phyloP scores from a whole-genome alignment of 2,113 vertebrate species.

The Pelecanus crispus region DNA sequence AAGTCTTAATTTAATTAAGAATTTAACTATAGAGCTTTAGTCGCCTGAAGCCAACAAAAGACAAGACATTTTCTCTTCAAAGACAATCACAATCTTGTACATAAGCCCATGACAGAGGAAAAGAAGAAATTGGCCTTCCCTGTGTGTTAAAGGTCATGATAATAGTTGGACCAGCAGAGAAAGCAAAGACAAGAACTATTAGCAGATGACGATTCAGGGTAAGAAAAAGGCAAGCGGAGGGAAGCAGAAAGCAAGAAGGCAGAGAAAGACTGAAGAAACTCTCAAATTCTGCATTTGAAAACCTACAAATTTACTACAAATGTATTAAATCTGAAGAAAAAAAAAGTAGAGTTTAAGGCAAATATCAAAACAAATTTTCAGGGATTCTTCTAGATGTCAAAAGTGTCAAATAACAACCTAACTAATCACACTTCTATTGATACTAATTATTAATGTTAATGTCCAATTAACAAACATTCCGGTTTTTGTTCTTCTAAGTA shows the following conservation, averaged over 20 bases:
- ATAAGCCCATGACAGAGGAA: neutral
- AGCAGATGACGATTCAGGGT: neutral
- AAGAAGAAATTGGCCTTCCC: neutral
- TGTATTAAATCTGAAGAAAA: neutral
- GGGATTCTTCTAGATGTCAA: neutral
- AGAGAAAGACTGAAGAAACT: neutral
- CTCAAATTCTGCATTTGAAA: neutral
- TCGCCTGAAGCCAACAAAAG: neutral
- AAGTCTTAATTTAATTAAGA: neutral
- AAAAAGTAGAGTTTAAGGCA: neutral
- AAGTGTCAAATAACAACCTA: neutral
- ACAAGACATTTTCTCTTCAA: neutral
- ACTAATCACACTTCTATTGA: neutral
- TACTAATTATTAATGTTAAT: neutral
- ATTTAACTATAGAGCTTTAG: neutral
- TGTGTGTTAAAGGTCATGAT: neutral
- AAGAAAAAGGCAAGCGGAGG: neutral
- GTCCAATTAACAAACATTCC: neutral
- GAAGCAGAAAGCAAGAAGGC: neutral
- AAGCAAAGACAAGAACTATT: neutral
- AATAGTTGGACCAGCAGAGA: neutral
- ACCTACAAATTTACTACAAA: neutral
- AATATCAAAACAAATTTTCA: neutral
- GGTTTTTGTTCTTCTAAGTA: neutral
- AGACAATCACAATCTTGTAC: neutral